phyloP scores from a whole-genome alignment of 2,888 invertebrate species.

The Euphydryas editha region DNA sequence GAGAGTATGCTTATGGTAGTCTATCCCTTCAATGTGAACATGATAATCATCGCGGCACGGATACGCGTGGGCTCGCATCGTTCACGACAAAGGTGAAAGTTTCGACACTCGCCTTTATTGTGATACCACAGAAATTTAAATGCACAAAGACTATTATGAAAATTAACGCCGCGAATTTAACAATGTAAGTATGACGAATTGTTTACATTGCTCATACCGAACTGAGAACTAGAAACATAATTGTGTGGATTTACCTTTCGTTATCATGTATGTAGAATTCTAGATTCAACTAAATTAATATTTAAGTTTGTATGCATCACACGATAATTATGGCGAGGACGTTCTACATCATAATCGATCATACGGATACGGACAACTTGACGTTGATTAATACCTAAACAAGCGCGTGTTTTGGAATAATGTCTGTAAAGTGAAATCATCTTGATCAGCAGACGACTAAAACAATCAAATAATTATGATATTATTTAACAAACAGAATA shows the following conservation, averaged over 20 bases:
- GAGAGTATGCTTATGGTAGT: conserved; percentile 28
- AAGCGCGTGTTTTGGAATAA: not conserved
- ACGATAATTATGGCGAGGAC: conserved; percentile 45
- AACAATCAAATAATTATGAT: not conserved
- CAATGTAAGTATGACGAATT: conserved; percentile 40
- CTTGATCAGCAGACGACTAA: not conserved
- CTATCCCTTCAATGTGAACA: conserved; percentile 41
- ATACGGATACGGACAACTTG: conserved; percentile 24
- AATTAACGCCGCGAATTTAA: conserved; percentile 40
- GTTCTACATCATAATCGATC: conserved; percentile 31
- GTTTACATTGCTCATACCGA: conserved; percentile 40
- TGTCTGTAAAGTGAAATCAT: not conserved
- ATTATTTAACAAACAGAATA: not conserved
- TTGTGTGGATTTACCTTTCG: conserved; percentile 41
- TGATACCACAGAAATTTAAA: conserved; percentile 37
- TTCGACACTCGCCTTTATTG: conserved; percentile 43
- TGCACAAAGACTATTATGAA: conserved; percentile 40
- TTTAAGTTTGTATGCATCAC: conserved; percentile 48
- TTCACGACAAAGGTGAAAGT: conserved; percentile 51
- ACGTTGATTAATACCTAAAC: conserved; percentile 23
- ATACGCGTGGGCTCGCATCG: conserved; percentile 47
- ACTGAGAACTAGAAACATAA: conserved; percentile 39
- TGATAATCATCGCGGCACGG: conserved; percentile 43
- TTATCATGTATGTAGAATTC: conserved; percentile 30
- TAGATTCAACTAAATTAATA: conserved; percentile 24